These are phyloP conservation scores for Drosophila paramelanica DNA, from an alignment of 2,888 invertebrate genomes.

Conservation along the genomic window DNA sequence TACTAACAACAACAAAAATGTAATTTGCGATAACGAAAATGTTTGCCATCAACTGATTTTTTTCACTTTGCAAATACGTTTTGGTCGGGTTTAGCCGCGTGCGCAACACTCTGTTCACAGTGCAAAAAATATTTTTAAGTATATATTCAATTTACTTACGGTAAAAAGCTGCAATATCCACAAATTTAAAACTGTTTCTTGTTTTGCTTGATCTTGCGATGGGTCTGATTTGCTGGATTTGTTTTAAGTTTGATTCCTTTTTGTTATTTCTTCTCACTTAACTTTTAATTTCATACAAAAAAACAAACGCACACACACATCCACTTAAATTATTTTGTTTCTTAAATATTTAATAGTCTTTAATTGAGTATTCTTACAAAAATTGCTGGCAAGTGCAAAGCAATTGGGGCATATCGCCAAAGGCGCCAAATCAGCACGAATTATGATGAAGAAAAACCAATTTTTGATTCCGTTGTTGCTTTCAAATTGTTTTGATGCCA, in stretches of 20 bases:
- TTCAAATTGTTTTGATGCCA: slow-evolving; percentile 21
- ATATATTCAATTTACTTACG: slow-evolving; percentile 13
- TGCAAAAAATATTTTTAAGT: background rate
- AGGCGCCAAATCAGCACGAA: slow-evolving; percentile 32
- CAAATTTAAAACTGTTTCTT: background rate
- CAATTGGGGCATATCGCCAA: slow-evolving; percentile 38
- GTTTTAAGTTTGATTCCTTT: slow-evolving; percentile 1
- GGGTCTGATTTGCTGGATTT: background rate
- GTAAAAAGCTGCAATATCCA: slow-evolving; percentile 4
- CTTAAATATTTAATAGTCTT: slow-evolving; percentile 23
- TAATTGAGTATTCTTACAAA: slow-evolving; percentile 30
- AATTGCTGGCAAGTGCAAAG: slow-evolving; percentile 42
- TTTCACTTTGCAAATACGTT: background rate
- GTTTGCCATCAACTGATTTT: background rate
- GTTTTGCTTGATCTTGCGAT: background rate
- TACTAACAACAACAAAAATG: background rate
- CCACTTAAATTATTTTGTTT: background rate
- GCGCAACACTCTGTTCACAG: background rate
- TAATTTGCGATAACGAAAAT: background rate
- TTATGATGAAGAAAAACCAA: slow-evolving; percentile 20
- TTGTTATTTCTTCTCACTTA: slow-evolving; percentile 3
- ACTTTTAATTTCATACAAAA: background rate
- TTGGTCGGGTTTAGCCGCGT: background rate
- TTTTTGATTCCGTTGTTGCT: slow-evolving; percentile 14
- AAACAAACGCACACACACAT: background rate